A percentile compares a stretch with the other conserved stretches of the same genome.
These are phyloP conservation scores for Keiferia lycopersicella DNA, from an alignment of 2,888 invertebrate species.

Conservation along the genomic window DNA sequence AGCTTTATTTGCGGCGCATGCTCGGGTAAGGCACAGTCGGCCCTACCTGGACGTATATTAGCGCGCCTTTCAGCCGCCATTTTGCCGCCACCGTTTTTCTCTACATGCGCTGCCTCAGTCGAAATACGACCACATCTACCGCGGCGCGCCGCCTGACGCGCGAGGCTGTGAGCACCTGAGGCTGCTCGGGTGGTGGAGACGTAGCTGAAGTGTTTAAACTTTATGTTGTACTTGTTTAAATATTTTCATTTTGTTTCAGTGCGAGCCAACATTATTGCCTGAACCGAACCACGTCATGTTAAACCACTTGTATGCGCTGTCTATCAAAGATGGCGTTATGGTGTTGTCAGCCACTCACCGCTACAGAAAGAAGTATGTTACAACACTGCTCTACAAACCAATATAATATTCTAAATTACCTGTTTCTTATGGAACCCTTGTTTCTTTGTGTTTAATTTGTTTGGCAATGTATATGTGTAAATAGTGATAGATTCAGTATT, in stretches of 20 bases:
- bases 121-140: no score
- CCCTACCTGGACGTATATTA: no score
- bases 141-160: no score
- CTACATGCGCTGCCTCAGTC: no score
- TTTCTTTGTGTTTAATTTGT: conserved; percentile 11
- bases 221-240: neutral
- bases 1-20: no score
- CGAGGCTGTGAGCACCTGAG: no score
- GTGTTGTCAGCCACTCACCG: conserved; percentile 99
- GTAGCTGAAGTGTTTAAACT: no score
- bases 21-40: no score
- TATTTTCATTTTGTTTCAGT: conserved; percentile 81
- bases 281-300: conserved; percentile 99
- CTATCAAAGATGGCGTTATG: conserved; percentile 99
- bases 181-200: no score
- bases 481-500: conserved; percentile 24
- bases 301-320: conserved; percentile 99
- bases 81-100: no score
- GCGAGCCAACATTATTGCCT: conserved; percentile 99
- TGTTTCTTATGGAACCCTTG: neutral
- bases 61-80: no score
- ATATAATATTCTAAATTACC: conserved; percentile 81
- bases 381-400: conserved; percentile 98
- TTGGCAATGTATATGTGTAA: conserved; percentile 23
- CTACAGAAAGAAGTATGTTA: conserved; percentile 99